Evolutionary conservation across 2,888 invertebrate genomes (phyloP), one percentile per base, ranked within the genome.

Genomic region (Tiliacea aurago): DNA sequence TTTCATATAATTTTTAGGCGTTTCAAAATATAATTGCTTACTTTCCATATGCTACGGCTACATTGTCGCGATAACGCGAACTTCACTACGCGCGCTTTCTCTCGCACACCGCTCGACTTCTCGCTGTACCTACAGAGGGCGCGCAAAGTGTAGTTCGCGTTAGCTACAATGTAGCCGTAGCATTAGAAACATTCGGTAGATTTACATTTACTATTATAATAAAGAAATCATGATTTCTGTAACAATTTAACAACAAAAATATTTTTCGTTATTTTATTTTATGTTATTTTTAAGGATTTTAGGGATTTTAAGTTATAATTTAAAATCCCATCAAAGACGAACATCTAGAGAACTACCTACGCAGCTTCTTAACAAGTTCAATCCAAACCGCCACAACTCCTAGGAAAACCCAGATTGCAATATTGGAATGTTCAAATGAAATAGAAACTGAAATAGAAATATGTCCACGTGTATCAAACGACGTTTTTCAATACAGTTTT

Each of bases 291-390:
- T n/a, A n/a, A n/a, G n/a, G n/a, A n/a, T n/a, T n/a, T n/a, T n/a
- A n/a, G n/a, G n/a, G n/a, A n/a, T n/a, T n/a, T n/a, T n/a, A n/a
- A n/a, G n/a, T n/a, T 28, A 28, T 51, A 28, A 62, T 28, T 63
- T 13, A 4, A 63, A 45, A 45, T 33, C 9, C 11, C 18, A 53
- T 70, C 33, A 70, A 43, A 68, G 9, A 10, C 3, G 5, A 23
- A 68, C 33, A n/a, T 18, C 41, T 69, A 23, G 6, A 23, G 6
- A 45, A 64, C 45, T 76, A n/a, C n/a, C n/a, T n/a, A 33, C 49
- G 7, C 23, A 63, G 23, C 23, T 47, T 77, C 67, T 18, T 45
- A 73, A 77, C 45, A 28, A 41, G 18, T 55, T 77, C 41, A 76
- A 67, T 55, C 37, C n/a, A 67, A 55, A 41, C 41, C n/a, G 23